Percentiles rank a stretch among this genome's conserved stretches.
Evolutionary conservation across 2,888 invertebrate species (phyloP).

Genomic region (Tenthredo distinguenda): DNA sequence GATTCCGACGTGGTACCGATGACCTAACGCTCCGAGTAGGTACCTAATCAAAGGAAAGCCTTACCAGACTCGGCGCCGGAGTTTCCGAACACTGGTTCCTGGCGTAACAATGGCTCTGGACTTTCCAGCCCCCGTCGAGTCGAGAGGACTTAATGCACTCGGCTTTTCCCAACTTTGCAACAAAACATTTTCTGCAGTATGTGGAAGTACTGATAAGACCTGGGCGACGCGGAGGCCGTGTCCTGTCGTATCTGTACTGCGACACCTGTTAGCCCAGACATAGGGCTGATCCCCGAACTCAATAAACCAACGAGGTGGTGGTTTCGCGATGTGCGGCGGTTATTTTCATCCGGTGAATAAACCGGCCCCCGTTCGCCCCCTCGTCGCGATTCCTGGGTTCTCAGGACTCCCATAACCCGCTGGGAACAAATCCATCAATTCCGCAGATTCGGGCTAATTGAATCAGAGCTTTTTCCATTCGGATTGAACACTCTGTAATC

Average conservation of each 20-base stretch:
- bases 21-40: too few species aligned
- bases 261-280: conserved; percentile 32
- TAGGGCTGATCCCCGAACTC: conserved; percentile 1
- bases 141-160: not conserved
- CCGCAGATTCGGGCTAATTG: too few species aligned
- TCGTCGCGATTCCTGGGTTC: not conserved
- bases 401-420: not conserved
- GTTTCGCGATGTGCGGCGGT: not conserved
- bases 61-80: not conserved
- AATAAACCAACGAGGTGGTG: conserved; percentile 26
- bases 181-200: not conserved
- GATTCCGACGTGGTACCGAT: too few species aligned
- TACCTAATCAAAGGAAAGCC: too few species aligned
- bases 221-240: not conserved
- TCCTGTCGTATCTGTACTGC: not conserved
- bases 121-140: too few species aligned
- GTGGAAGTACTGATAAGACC: not conserved
- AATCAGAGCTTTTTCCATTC: too few species aligned
- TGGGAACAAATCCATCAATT: too few species aligned
- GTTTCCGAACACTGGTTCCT: not conserved
- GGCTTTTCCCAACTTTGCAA: not conserved
- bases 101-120: not conserved
- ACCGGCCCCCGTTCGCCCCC: not conserved
- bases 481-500: too few species aligned
- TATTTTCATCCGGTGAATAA: conserved; percentile 28